Evolutionary conservation across 1,140 invertebrate species (phyloP).

Genomic region (Formica exsecta): DNA sequence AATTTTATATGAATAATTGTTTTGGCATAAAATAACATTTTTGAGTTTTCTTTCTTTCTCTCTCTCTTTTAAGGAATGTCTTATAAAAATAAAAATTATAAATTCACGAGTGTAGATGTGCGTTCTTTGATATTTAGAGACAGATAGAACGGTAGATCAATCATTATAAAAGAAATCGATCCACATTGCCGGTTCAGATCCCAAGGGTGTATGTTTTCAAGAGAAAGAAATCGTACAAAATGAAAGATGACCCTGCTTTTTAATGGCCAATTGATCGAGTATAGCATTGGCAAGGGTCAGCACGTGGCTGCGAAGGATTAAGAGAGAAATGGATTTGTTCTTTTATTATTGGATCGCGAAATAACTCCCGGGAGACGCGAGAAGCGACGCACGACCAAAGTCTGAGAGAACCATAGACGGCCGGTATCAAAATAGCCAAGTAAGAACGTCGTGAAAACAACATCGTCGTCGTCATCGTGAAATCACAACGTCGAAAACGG

Average conservation of each 20-base stretch:
- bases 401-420: background rate
- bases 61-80: background rate
- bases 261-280: conserved; percentile 58
- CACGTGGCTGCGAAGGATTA: conserved; percentile 45
- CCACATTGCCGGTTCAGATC: conserved; percentile 38
- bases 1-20: background rate
- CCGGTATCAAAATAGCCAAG: conserved; percentile 4
- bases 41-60: background rate
- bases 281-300: conserved; percentile 33
- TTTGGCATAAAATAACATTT: background rate
- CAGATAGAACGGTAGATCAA: conserved; percentile 21
- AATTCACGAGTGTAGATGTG: conserved; percentile 14
- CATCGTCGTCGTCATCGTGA: conserved; percentile 3
- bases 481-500: conserved; percentile 36
- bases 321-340: conserved; percentile 56
- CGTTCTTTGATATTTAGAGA: conserved; percentile 3
- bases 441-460: conserved; percentile 32
- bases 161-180: conserved; percentile 20
- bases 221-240: conserved; percentile 25
- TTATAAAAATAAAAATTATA: background rate
- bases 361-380: conserved; percentile 1
- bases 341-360: conserved; percentile 52
- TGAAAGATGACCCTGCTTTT: conserved; percentile 54
- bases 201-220: conserved; percentile 30
- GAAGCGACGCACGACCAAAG: conserved; percentile 18